phyloP scores from a whole-genome alignment of 2,888 invertebrate species.

The Achlya flavicornis region DNA sequence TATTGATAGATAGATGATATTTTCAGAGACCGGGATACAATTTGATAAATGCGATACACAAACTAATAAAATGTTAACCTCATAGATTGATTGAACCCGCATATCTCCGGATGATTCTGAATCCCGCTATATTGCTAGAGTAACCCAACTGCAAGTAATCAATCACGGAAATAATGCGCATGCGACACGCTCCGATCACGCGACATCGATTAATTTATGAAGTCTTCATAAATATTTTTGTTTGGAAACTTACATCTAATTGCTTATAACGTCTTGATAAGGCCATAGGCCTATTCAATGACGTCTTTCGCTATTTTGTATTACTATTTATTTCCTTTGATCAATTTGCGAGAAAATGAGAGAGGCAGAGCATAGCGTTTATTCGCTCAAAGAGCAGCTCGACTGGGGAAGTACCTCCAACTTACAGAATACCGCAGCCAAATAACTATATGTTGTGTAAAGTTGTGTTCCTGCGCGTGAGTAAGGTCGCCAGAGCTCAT shows the following conservation, averaged over 20 bases:
- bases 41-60: too few relatives aligned
- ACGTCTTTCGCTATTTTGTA: neutral
- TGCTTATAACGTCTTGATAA: conserved; percentile 14
- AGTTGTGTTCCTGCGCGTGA: too few relatives aligned
- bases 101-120: neutral
- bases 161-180: conserved; percentile 19
- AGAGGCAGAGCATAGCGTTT: too few relatives aligned
- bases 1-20: too few relatives aligned
- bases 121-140: neutral
- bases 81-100: neutral
- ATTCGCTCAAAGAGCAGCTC: too few relatives aligned
- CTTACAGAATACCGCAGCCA: too few relatives aligned
- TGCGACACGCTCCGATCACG: conserved; percentile 6
- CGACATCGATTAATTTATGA: conserved; percentile 22
- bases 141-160: neutral
- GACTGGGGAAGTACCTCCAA: too few relatives aligned
- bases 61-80: neutral
- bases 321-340: neutral
- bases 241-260: conserved; percentile 22
- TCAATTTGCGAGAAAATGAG: too few relatives aligned
- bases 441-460: too few relatives aligned
- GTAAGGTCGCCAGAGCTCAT: too few relatives aligned
- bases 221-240: conserved; percentile 27
- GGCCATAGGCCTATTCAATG: neutral
- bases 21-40: too few relatives aligned